Evolutionary conservation across 2,888 invertebrate species (phyloP).

Genomic region (Netelia melanura): DNA sequence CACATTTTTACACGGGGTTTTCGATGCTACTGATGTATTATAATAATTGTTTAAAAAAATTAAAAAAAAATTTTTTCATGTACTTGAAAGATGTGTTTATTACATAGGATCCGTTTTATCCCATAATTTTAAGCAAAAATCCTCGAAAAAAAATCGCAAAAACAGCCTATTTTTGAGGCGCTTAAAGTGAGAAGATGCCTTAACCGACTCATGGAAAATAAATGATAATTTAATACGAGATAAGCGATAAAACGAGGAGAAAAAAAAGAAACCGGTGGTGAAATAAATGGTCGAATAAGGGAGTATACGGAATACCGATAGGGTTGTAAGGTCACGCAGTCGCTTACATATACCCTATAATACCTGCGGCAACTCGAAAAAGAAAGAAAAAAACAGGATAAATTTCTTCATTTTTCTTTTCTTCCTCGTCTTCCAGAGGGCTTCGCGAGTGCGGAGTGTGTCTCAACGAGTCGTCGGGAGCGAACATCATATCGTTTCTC

Average conservation of each 20-base stretch:
- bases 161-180: too few relatives aligned
- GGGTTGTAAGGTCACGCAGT: slow-evolving; percentile 40
- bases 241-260: neutral
- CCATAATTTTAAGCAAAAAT: too few relatives aligned
- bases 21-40: too few relatives aligned
- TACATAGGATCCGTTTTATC: too few relatives aligned
- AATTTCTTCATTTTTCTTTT: slow-evolving; percentile 33
- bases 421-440: slow-evolving; percentile 26
- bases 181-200: too few relatives aligned
- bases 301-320: slow-evolving; percentile 36
- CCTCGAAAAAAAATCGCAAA: too few relatives aligned
- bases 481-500: slow-evolving; percentile 65
- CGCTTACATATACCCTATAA: slow-evolving; percentile 42
- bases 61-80: too few relatives aligned
- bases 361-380: slow-evolving; percentile 12
- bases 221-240: neutral
- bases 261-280: neutral
- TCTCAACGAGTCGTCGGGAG: slow-evolving; percentile 50
- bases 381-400: slow-evolving; percentile 24
- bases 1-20: too few relatives aligned
- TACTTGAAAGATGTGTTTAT: too few relatives aligned
- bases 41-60: too few relatives aligned
- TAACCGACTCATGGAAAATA: too few relatives aligned
- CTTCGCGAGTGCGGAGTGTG: slow-evolving; percentile 7
- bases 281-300: slow-evolving; percentile 34